Evolutionary conservation across 2,888 invertebrate genomes (phyloP).

Genomic region (Auanema freiburgensis): DNA sequence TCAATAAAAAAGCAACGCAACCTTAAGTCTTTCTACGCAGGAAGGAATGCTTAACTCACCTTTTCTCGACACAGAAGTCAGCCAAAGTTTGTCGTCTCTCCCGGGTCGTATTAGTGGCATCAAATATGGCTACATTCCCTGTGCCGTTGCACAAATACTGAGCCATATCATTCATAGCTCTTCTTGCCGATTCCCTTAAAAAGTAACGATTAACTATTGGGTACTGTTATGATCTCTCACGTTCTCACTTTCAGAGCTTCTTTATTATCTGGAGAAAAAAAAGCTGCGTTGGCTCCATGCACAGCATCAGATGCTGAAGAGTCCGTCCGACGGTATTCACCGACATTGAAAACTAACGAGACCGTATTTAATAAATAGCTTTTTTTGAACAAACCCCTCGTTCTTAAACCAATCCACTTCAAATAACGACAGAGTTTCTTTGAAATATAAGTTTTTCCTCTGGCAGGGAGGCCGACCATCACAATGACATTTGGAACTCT

Average conservation of each 20-base stretch:
- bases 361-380: not conserved
- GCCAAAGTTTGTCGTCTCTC: conserved; percentile 33
- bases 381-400: conserved; percentile 67
- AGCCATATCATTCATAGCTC: conserved; percentile 90
- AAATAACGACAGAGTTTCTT: conserved; percentile 95
- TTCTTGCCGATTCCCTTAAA: conserved; percentile 81
- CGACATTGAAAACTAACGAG: conserved; percentile 48
- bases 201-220: not conserved
- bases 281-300: conserved; percentile 50
- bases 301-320: conserved; percentile 44
- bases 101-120: conserved; percentile 94
- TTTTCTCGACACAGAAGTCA: conserved; percentile 39
- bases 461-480: conserved; percentile 96
- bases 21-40: conserved; percentile 18
- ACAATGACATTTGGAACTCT: conserved; percentile 88
- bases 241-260: conserved; percentile 45
- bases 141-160: conserved; percentile 74
- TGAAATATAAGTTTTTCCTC: conserved; percentile 98
- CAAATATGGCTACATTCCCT: conserved; percentile 92
- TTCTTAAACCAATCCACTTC: conserved; percentile 98
- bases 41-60: conserved; percentile 5
- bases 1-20: conserved; percentile 97
- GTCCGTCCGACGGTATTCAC: conserved; percentile 49
- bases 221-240: conserved; percentile 27
- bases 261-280: conserved; percentile 49